Conservation (phyloP, 2,888 invertebrate genomes). For the Folsomia candida region DNA sequence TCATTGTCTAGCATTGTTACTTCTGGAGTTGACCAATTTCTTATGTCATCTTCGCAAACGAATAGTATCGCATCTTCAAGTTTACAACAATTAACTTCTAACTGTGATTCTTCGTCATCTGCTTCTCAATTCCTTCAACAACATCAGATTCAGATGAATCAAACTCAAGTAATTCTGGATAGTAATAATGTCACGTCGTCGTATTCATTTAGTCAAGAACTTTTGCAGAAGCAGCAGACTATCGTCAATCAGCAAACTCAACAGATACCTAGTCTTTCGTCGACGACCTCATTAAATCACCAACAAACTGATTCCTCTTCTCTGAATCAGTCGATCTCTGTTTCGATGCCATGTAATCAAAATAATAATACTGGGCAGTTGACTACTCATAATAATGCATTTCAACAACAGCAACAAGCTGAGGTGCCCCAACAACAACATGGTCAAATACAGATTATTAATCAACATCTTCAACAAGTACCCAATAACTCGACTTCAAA, state of each 20-base stretch:
- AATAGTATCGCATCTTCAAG: conserved; percentile 24
- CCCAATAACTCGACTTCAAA: conserved; percentile 26
- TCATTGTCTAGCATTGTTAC: conserved; percentile 1
- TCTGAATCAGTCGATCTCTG: conserved; percentile 44
- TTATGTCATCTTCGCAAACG: conserved; percentile 15
- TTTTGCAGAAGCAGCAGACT: conserved; percentile 16
- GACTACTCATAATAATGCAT: not conserved
- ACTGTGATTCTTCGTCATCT: conserved; percentile 47
- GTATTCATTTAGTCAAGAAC: conserved; percentile 23
- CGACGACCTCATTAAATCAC: conserved; percentile 33
- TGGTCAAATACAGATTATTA: not conserved
- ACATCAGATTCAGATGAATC: conserved; percentile 27
- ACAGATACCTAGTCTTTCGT: conserved; percentile 47
- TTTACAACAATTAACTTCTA: conserved; percentile 20
- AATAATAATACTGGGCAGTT: conserved; percentile 18
- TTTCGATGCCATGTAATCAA: conserved; percentile 33
- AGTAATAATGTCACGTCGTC: conserved; percentile 6
- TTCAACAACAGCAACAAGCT: not conserved
- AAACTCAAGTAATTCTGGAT: conserved; percentile 11
- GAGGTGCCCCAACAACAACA: not conserved
- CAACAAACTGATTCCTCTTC: conserved; percentile 31
- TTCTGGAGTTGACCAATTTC: conserved; percentile 38
- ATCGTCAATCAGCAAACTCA: conserved; percentile 13
- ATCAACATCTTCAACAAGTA: not conserved
- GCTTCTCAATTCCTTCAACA: conserved; percentile 35